Evolutionary conservation across 2,888 invertebrate genomes (phyloP).

Genomic region (Rhodophaea formosa): DNA sequence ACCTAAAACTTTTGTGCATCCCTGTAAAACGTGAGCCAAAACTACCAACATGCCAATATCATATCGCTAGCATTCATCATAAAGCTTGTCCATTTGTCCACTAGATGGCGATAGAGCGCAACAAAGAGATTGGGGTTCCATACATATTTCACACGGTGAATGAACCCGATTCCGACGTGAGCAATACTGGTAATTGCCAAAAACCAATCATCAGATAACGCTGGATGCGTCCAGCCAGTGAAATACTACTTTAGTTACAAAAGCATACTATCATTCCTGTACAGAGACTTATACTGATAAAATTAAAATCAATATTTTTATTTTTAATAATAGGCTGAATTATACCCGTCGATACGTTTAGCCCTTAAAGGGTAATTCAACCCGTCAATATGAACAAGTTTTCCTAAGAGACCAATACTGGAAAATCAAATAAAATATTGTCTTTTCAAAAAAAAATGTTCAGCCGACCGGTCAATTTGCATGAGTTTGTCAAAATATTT

Average conservation of each 20-base stretch:
- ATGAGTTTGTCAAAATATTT: no score
- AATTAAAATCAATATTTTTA: not conserved
- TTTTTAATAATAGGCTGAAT: no score
- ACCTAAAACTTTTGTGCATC: no score
- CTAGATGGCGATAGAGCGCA: conserved; percentile 45
- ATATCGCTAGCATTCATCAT: conserved; percentile 21
- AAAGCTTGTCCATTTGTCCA: conserved; percentile 17
- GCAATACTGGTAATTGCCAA: conserved; percentile 81
- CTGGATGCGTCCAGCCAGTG: conserved; percentile 67
- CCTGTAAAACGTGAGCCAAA: conserved; percentile 15
- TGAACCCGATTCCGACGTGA: conserved; percentile 76
- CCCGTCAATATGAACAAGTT: no score
- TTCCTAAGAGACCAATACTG: no score
- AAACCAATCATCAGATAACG: conserved; percentile 82
- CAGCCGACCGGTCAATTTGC: no score
- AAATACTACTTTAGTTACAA: conserved; percentile 78
- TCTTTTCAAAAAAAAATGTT: no score
- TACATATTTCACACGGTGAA: conserved; percentile 80
- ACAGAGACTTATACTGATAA: conserved; percentile 22
- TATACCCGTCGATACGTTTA: no score
- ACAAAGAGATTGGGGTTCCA: conserved; percentile 72
- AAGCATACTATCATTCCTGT: conserved; percentile 30
- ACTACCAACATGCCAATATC: conserved; percentile 26
- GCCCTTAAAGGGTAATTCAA: no score
- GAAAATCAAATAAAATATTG: no score